Base-by-base conservation (phyloP, 2,888 invertebrate species). In the Hymenopus coronatus region DNA sequence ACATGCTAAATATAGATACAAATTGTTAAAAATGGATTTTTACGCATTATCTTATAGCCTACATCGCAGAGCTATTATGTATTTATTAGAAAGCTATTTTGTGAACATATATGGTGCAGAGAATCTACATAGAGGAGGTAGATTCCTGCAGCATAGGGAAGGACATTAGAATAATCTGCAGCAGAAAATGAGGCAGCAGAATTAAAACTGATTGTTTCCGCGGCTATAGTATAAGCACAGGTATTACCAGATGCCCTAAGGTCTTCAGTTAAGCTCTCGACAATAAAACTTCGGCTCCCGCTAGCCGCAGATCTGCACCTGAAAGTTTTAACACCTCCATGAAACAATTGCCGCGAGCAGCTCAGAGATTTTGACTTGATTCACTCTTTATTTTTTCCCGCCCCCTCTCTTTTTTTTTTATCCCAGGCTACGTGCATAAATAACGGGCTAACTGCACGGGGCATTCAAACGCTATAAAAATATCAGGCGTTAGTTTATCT, bases 381-480 rank as follows among this genome's bases (percentile, higher is more conserved):
- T 82, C 82, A n/a, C 87, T 87, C 82, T 87, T 87, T 54, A 33
- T 82, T n/a, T 87, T 87, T 6, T n/a, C 33, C n/a, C 81, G 20
- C 28, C 85, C 54, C 15, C 4, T 84, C 54, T 87, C 82, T 54
- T n/a, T 81, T 20, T 81, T 20, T 87, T 87, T 6, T n/a, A 28
- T 15, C 81, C 15, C 28, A 46, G 28, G 8, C 4, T 84, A 27
- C 28, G 82, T 82, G 33, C 87, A 87, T 87, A 87, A 87, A 87
- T 87, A 87, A 87, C 82, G 82, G 82, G 87, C 20, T 87, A 82
- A 87, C 87, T 87, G 87, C 82, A 87, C 33, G 27, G 82, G 33
- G 82, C 87, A 87, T 87, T 87, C 87, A 82, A 87, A 87, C 82
- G 87, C 87, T 87, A 33, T 33, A 87, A 87, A 87, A 87, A 82